phyloP scores from a whole-genome alignment of 2,888 invertebrate species.

The Camptogramma bilineatum region DNA sequence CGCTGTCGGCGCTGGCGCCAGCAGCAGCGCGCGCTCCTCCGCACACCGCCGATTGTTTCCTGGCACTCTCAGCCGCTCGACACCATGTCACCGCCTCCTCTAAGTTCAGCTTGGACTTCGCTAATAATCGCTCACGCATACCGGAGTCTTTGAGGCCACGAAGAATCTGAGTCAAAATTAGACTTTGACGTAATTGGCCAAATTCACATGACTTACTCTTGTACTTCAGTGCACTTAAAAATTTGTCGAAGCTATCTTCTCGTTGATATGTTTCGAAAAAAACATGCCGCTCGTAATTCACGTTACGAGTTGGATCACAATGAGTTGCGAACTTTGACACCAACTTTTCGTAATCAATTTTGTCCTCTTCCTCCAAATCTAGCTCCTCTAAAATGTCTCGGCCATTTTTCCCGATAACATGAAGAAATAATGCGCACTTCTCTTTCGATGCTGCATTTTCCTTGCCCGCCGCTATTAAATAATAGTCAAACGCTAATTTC shows the following conservation, averaged over 20 bases:
- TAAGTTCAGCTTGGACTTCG: conserved; percentile 13
- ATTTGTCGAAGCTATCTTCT: conserved; percentile 30
- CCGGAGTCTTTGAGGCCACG: conserved; percentile 33
- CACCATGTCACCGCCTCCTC: conserved; percentile 18
- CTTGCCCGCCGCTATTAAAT: conserved; percentile 18
- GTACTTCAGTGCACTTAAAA: conserved; percentile 17
- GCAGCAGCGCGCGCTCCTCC: conserved; percentile 5
- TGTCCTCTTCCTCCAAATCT: conserved; percentile 1
- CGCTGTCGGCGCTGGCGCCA: background rate
- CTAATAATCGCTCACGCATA: conserved; percentile 16
- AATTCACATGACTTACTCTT: conserved; percentile 35
- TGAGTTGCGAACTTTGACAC: conserved; percentile 6
- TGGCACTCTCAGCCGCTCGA: conserved; percentile 16
- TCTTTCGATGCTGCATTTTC: conserved; percentile 7
- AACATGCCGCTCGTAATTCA: conserved; percentile 34
- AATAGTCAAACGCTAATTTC: conserved; percentile 26
- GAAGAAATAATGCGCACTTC: conserved; percentile 14
- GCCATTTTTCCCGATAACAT: conserved; percentile 7
- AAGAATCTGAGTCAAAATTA: conserved; percentile 36
- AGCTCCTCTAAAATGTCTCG: background rate
- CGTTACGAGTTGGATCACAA: conserved; percentile 9
- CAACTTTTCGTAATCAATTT: conserved; percentile 3
- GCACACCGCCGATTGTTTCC: conserved; percentile 8
- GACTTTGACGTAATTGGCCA: conserved; percentile 25
- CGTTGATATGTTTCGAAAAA: conserved; percentile 34